Evolutionary conservation across 1,140 invertebrate genomes (phyloP).

Genomic region (Mylabris phalerata): DNA sequence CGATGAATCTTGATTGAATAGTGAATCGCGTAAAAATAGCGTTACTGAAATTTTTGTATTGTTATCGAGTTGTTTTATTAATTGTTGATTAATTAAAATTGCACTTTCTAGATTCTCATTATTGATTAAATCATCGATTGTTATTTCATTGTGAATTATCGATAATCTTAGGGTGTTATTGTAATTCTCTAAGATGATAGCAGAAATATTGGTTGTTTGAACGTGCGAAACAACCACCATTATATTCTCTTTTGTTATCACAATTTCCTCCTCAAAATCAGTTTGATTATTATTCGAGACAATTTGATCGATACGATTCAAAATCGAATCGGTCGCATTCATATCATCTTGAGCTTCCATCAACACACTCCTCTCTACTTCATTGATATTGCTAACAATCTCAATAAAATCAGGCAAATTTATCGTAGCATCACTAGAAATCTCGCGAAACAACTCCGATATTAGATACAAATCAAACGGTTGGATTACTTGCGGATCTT

Average conservation of each 20-base stretch:
- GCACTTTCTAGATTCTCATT: conserved; percentile 16
- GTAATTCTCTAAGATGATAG: conserved; percentile 15
- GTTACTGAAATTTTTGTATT: conserved; percentile 16
- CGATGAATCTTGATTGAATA: conserved; percentile 23
- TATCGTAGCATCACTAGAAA: neutral
- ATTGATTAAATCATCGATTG: conserved; percentile 3
- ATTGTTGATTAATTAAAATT: conserved; percentile 14
- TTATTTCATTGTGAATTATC: conserved; percentile 2
- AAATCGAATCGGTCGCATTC: conserved; percentile 26
- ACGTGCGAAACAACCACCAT: conserved; percentile 16
- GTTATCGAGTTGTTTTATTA: conserved; percentile 17
- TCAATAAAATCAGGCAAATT: neutral
- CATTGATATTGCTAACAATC: conserved; percentile 8
- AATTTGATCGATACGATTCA: conserved; percentile 22
- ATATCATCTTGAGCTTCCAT: conserved; percentile 18
- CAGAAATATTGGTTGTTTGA: conserved; percentile 16
- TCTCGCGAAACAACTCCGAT: neutral
- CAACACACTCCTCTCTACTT: conserved; percentile 11
- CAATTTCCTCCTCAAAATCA: neutral
- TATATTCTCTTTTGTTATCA: conserved; percentile 15
- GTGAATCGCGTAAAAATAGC: conserved; percentile 19
- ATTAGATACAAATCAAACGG: conserved; percentile 16
- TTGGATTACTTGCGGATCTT: neutral
- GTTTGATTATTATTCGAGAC: conserved; percentile 3
- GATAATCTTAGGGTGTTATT: conserved; percentile 1